Percentiles rank a stretch among this genome's conserved stretches.
Conservation (phyloP, 30 jellyfish, hydroid and myxozoan species). For the Rhopilema esculentum region DNA sequence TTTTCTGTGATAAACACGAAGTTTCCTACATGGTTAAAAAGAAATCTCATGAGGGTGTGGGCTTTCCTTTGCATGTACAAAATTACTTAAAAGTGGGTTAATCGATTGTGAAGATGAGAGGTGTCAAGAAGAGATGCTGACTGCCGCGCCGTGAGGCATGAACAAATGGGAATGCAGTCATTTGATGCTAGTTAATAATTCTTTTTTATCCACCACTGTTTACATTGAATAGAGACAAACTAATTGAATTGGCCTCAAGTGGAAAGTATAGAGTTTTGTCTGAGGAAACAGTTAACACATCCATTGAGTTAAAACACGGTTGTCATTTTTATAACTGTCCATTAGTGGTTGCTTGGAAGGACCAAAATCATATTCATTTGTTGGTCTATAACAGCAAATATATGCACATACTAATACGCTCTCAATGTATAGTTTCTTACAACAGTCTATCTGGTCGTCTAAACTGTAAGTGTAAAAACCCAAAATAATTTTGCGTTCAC, state of each 20-base stretch:
- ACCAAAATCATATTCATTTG: conserved; percentile 1
- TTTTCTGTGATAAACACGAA: conserved; percentile 7
- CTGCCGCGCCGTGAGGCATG: conserved; percentile 46
- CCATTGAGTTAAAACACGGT: not conserved
- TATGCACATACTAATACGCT: not conserved
- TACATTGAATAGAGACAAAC: not conserved
- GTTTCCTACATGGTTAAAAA: conserved; percentile 30
- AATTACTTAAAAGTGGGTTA: not conserved
- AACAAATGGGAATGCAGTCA: conserved; percentile 32
- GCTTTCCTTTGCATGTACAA: conserved; percentile 57
- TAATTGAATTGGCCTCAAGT: conserved; percentile 10
- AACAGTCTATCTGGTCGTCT: conserved; percentile 13
- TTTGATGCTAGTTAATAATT: conserved; percentile 16
- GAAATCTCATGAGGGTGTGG: conserved; percentile 19
- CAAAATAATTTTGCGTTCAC: conserved; percentile 26
- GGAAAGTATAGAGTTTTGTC: conserved; percentile 8
- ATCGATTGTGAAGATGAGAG: conserved; percentile 29
- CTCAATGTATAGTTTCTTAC: conserved; percentile 15
- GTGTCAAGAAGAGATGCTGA: conserved; percentile 19
- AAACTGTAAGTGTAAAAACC: conserved; percentile 28
- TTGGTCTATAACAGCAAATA: conserved; percentile 24
- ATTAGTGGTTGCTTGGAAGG: conserved; percentile 29
- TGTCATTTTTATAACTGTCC: not conserved
- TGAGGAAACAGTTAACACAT: conserved; percentile 31
- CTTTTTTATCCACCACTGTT: conserved; percentile 6